Base-by-base conservation (phyloP, 1,140 invertebrate genomes). In the Drosophila kepulauana region DNA sequence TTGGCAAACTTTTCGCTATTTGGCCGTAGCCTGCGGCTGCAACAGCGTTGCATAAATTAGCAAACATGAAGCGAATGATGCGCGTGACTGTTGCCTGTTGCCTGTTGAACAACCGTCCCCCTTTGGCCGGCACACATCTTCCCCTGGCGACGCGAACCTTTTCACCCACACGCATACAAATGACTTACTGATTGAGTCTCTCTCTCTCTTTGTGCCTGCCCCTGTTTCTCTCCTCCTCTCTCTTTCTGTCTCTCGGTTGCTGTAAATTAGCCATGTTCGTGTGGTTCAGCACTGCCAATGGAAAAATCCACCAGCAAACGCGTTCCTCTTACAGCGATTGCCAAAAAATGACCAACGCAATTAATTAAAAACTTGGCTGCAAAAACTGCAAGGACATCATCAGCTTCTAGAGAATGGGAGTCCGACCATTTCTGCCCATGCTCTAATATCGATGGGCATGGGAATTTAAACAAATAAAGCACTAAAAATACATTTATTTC, bases 291-390 rank as follows among this genome's bases (percentile, higher is more conserved):
- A 46, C 1, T 51, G 45, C 30, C 67, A 65, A 65, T 64, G 59
- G 43, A 20, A 58, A 57, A 70, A 43, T 57, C 45, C 51, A 16
- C 38, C 61, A 30, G 35, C 16, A 63, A 38, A 13, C 28, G 15
- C 33, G 25, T 4, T 20, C 8, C 16, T 5, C 4, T 10, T 0
- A 15, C 65, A 13, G 10, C 28, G 46, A 52, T 63, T 62, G 49
- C n/a, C 68, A 52, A 79, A 87, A 82, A 87, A 70, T 78, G 68
- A 70, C 66, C 51, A 80, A 76, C 56, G 74, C 80, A 87, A 89
- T 88, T 87, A 87, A 87, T 87, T 87, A 87, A 87, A 87, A 87
- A 88, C 68, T 88, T 88, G 84, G 46, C 59, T 45, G 75, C 61
- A 63, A 56, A 78, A 68, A 59, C 45, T 71, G 45, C 74, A 65